Conservation (phyloP, 2,888 invertebrate genomes). For the Mayetiola destructor region DNA sequence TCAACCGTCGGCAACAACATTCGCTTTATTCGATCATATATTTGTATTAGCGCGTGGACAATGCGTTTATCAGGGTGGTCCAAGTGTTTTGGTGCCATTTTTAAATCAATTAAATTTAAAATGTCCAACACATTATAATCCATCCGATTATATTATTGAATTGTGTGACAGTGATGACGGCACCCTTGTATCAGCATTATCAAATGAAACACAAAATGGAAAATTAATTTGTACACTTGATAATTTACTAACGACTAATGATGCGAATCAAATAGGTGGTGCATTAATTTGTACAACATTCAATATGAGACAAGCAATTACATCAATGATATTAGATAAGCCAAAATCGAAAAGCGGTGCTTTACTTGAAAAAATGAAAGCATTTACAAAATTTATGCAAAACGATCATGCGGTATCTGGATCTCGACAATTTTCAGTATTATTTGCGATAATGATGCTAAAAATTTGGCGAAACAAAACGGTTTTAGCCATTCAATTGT, state of each 20-base stretch:
- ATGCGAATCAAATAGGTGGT: constrained; percentile 36
- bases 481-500: constrained; percentile 44
- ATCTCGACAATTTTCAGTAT: constrained; percentile 43
- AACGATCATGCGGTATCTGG: constrained; percentile 39
- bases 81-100: constrained; percentile 45
- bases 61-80: constrained; percentile 52
- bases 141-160: constrained; percentile 56
- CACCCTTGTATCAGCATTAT: constrained; percentile 37
- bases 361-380: constrained; percentile 39
- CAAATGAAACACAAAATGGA: constrained; percentile 45
- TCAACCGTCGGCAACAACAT: constrained; percentile 51
- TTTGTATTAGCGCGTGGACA: constrained; percentile 48
- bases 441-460: constrained; percentile 44
- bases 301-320: constrained; percentile 22
- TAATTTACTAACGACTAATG: constrained; percentile 34
- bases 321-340: constrained; percentile 17
- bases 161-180: constrained; percentile 41
- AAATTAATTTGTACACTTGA: constrained; percentile 34
- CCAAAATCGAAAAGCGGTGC: constrained; percentile 21
- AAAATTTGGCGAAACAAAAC: constrained; percentile 44
- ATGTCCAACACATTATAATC: constrained; percentile 51
- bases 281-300: constrained; percentile 26
- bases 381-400: constrained; percentile 31
- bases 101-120: constrained; percentile 40
- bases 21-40: constrained; percentile 48